A percentile compares a stretch with the other conserved stretches of the same genome.
phyloP scores from a whole-genome alignment of 2,888 invertebrate genomes.

The Epirrita christyi region DNA sequence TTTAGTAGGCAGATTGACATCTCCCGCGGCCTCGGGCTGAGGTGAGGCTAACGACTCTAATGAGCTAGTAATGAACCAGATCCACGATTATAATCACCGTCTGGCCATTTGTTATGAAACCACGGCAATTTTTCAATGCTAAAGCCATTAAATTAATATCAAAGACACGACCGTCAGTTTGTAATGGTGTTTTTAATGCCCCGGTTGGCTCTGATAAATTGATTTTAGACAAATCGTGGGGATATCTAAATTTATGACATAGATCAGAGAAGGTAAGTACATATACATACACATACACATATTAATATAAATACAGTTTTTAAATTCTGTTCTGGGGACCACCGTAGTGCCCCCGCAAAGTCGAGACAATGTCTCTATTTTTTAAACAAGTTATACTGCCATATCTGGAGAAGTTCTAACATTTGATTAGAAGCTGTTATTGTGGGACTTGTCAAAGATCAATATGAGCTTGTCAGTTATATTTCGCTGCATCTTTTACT shows the following conservation, averaged over 20 bases:
- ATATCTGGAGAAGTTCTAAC: too few relatives aligned
- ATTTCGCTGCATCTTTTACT: too few relatives aligned
- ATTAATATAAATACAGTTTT: slow-evolving; percentile 10
- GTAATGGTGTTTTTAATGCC: slow-evolving; percentile 43
- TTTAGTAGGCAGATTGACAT: slow-evolving; percentile 56
- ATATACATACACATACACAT: too few relatives aligned
- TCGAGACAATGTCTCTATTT: too few relatives aligned
- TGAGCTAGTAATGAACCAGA: slow-evolving; percentile 60
- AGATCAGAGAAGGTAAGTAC: slow-evolving; percentile 1
- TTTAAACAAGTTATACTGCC: too few relatives aligned
- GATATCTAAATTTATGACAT: slow-evolving; percentile 8
- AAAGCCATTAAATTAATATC: slow-evolving; percentile 62
- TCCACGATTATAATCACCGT: slow-evolving; percentile 62
- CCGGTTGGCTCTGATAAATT: slow-evolving; percentile 36
- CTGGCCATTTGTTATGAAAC: slow-evolving; percentile 55
- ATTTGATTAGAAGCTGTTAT: too few relatives aligned
- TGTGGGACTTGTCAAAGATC: too few relatives aligned
- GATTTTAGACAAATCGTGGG: slow-evolving; percentile 33
- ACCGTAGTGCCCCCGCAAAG: too few relatives aligned
- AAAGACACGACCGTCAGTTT: slow-evolving; percentile 49
- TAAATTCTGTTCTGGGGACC: not conserved
- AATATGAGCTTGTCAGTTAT: too few relatives aligned
- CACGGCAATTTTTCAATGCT: slow-evolving; percentile 45
- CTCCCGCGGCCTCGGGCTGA: slow-evolving; percentile 56
- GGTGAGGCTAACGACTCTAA: slow-evolving; percentile 58